A percentile compares a stretch with the other conserved stretches of the same genome.
Conservation (phyloP, 2,797 vertebrate species). For the Rhinatrema bivittatum region DNA sequence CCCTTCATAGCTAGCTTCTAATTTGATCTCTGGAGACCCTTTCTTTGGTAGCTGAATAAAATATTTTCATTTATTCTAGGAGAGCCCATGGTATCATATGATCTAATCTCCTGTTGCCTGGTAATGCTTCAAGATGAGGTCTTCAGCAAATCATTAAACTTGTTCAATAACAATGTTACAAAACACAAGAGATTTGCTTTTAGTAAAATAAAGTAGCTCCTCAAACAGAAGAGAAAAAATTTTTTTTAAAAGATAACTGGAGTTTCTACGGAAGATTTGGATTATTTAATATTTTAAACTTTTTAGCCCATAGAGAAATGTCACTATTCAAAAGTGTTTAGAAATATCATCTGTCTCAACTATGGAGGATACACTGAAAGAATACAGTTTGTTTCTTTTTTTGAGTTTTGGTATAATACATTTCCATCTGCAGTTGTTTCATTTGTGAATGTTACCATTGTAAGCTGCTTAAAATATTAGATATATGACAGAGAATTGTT, state of each 20-base stretch:
- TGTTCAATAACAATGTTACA: constrained; percentile 65
- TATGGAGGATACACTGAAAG: background rate
- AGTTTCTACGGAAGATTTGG: constrained; percentile 45
- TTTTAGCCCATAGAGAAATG: constrained; percentile 17
- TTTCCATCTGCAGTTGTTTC: no score
- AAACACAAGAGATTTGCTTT: constrained; percentile 59
- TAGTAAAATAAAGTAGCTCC: constrained; percentile 59
- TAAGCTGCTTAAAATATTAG: no score
- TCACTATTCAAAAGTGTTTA: constrained; percentile 12
- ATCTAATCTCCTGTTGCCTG: constrained; percentile 60
- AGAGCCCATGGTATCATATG: constrained; percentile 50
- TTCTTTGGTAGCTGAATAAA: constrained; percentile 61
- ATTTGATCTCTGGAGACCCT: constrained; percentile 71
- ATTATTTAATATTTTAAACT: constrained; percentile 45
- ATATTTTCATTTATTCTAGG: constrained; percentile 64
- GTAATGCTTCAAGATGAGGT: constrained; percentile 63
- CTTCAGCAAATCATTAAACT: constrained; percentile 72
- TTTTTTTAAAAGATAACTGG: constrained; percentile 47
- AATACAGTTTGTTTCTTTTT: background rate
- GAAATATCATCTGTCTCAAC: constrained; percentile 10
- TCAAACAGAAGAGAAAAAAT: constrained; percentile 22
- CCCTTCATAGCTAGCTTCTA: constrained; percentile 69
- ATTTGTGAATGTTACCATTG: no score
- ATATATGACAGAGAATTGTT: no score
- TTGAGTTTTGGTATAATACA: no score